phyloP scores from a whole-genome alignment of 92 coral and sea anemone genomes.

The Siderastrea radians region DNA sequence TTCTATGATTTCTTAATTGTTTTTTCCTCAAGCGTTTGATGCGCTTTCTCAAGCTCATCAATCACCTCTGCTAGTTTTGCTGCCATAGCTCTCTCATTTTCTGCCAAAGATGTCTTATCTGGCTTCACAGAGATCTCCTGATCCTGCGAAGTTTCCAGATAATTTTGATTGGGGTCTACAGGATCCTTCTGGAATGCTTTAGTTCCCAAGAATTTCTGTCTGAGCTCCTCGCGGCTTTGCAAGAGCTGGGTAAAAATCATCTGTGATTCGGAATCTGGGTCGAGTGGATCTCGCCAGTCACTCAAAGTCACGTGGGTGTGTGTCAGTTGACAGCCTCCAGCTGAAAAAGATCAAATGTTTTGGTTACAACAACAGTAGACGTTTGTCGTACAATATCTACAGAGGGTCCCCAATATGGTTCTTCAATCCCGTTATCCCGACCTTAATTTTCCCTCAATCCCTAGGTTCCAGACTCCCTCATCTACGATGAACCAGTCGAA shows the following conservation, averaged over 20 bases:
- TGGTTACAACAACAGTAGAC: no score
- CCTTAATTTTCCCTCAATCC: no score
- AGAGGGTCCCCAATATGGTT: no score
- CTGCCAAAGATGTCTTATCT: conserved; percentile 12
- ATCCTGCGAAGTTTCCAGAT: not conserved
- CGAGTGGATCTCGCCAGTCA: conserved; percentile 99
- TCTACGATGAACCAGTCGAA: no score
- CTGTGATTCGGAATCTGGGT: conserved; percentile 95
- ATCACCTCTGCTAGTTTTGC: conserved; percentile 71
- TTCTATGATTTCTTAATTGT: conserved; percentile 7
- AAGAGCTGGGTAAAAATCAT: conserved; percentile 90
- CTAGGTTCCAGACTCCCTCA: no score
- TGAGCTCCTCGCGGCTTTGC: conserved; percentile 86
- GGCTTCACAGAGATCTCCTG: conserved; percentile 9
- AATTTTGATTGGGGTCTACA: conserved; percentile 10
- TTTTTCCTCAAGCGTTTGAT: conserved; percentile 50
- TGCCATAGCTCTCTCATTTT: conserved; percentile 53
- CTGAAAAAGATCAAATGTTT: conserved; percentile 31
- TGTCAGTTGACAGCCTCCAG: conserved; percentile 76
- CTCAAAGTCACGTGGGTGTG: conserved; percentile 89
- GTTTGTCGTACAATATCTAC: no score
- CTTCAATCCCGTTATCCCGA: no score
- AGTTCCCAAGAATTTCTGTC: conserved; percentile 62
- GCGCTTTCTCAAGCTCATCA: conserved; percentile 74
- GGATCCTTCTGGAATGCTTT: conserved; percentile 28